A percentile compares a stretch with the other conserved stretches of the same genome.
Conservation (phyloP, 2,113 vertebrate species). For the Athene noctua region DNA sequence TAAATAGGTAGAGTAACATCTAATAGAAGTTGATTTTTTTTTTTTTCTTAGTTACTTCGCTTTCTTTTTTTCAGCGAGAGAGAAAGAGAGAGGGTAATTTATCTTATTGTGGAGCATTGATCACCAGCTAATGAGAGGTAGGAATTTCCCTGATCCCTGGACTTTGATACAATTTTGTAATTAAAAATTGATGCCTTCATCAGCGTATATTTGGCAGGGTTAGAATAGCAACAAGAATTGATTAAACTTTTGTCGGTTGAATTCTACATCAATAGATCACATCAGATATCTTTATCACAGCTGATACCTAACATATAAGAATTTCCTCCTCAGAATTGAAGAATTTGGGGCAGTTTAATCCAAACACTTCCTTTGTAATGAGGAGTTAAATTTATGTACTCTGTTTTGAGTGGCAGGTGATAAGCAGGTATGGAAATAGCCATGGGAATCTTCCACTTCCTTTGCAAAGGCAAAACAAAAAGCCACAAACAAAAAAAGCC, state of each 20-base stretch:
- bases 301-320: neutral
- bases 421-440: neutral
- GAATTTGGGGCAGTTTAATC: neutral
- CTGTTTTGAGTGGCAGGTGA: neutral
- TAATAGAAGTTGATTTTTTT: neutral
- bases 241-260: neutral
- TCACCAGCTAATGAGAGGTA: neutral
- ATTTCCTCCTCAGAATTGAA: neutral
- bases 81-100: neutral
- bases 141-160: neutral
- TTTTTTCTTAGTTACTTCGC: neutral
- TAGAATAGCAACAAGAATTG: neutral
- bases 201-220: neutral
- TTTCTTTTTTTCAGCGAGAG: neutral
- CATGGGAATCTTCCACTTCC: neutral
- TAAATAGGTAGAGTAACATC: neutral
- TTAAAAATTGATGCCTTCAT: neutral
- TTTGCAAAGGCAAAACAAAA: neutral
- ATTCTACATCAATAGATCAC: neutral
- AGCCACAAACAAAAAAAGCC: too few species aligned
- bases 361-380: neutral
- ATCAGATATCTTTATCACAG: neutral
- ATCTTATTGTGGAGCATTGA: neutral
- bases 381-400: neutral
- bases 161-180: neutral